Base-by-base conservation (phyloP, 1,140 invertebrate species). In the Pseudoatta argentina region DNA sequence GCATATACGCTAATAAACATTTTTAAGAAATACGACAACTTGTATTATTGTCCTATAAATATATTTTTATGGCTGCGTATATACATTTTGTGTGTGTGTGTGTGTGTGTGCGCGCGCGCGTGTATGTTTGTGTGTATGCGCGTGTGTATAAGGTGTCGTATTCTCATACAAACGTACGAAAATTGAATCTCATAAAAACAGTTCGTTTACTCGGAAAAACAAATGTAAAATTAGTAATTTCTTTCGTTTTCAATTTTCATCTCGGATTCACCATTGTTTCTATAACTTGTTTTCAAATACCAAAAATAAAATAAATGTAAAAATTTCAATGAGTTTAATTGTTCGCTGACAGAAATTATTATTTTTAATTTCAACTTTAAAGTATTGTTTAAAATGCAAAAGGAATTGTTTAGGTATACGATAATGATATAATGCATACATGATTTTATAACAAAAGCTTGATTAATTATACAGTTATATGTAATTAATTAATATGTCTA, bases 221-320 rank as follows among this genome's bases (percentile, higher is more conserved):
- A 76, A 44, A 16, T 24, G 3, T 77, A 77, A 64, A 78, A 64
- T 64, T 44, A 63, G 10, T 0, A 3, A 77, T 12, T 44, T 24
- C 24, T 77, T 77, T 12, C 10, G 63, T 78, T 78, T 78, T 78
- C 24, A 48, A 51, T 78, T 78, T 51, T 51, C 27, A 64, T 5
- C 27, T 64, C 1, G 39, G 24, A 6, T 10, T 3, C 1, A 77
- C 10, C 5, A 16, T 12, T 39, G 53, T 10, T 63, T 63, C 1
- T 63, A 27, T 4, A 63, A 7, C 0, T 63, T n/a, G 21, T 55
- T 14, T 76, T 16, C 21, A 59, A 44, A 39, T 24, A 59, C 1
- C 1, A 2, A 27, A 72, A 55, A 16, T 53, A 27, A 72, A 72
- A 72, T 71, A 30, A 10, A 64, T 63, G 5, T 16, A 18, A 61